Evolutionary conservation across 2,113 vertebrate species (phyloP).

Genomic region (Ahaetulla prasina): DNA sequence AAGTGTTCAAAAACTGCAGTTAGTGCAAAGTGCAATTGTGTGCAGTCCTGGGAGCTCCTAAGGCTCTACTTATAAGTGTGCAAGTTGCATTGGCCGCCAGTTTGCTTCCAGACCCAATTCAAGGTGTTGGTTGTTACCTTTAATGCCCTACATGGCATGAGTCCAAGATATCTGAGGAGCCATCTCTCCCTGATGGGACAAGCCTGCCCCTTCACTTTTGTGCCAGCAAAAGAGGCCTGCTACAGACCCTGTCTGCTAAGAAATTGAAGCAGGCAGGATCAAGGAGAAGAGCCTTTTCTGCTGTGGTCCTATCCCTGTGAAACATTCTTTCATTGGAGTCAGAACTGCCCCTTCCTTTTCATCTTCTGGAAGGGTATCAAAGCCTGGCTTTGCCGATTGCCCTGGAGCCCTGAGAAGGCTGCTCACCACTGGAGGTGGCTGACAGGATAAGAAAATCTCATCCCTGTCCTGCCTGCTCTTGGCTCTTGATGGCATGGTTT

Average conservation of each 20-base stretch:
- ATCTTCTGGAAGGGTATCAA: background rate
- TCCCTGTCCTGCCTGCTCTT: background rate
- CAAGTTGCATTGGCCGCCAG: background rate
- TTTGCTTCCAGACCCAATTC: background rate
- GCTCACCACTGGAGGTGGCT: background rate
- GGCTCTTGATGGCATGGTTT: background rate
- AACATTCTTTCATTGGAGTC: background rate
- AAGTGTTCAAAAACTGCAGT: background rate
- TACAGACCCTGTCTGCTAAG: background rate
- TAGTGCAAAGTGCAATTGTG: background rate
- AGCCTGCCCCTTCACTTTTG: background rate
- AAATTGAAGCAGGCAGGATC: background rate
- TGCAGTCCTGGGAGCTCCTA: background rate
- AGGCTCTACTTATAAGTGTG: background rate
- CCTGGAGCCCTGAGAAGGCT: background rate
- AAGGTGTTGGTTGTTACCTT: background rate
- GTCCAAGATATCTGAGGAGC: background rate
- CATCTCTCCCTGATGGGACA: background rate
- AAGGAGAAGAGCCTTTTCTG: background rate
- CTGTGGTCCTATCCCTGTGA: background rate
- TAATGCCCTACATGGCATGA: background rate
- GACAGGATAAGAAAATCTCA: background rate
- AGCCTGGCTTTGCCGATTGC: background rate
- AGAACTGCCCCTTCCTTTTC: background rate
- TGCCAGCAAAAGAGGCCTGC: background rate